Base-by-base conservation (phyloP, 2,113 vertebrate species). In the Prunella fulvescens region DNA sequence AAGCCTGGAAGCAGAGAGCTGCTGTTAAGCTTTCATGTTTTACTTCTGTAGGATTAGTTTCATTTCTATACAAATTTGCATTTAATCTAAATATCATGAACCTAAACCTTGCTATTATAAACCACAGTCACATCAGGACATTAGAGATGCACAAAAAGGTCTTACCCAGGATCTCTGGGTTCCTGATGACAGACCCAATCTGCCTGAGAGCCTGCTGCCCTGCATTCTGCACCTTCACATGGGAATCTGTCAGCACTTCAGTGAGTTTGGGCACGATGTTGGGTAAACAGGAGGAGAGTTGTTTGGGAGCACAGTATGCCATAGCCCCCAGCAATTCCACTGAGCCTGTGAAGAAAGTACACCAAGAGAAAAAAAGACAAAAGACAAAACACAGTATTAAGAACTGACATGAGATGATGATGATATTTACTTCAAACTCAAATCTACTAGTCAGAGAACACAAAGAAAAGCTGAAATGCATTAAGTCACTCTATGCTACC, bases 191-290 rank as follows among this genome's bases (percentile, higher is more conserved):
- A 1, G 99, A 99, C 77, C 99, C 99, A 6, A 99, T 99, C 95
- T 98, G 99, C 60, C 99, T 97, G 23, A 99, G 98, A 2, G 99
- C 99, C 93, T 99, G 99, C 95, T 99, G 99, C 17, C 99, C 99
- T 1, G 99, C 99, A 73, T 99, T 99, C 98, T 99, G 99, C 93
- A 99, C 99, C 97, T 99, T 99, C 71, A 99, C 99, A 0, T 99
- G 99, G 25, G 99, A 99, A 96, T 99, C 99, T 0, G 99, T 99
- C 87, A 99, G 98, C 95, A 99, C 99, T 94, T 99, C 99, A 0
- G 99, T 99, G 78, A 99, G 98, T 92, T 99, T 99, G 66, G 99
- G 99, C 93, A 99, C 99, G 1, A 99, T 99, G 97, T 98, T 99
- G 90, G 99, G 99, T 66, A 99, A 98, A 86, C 99, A 99, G 81